phyloP scores from a whole-genome alignment of 1,140 invertebrate species.

The Drosophila truncata region DNA sequence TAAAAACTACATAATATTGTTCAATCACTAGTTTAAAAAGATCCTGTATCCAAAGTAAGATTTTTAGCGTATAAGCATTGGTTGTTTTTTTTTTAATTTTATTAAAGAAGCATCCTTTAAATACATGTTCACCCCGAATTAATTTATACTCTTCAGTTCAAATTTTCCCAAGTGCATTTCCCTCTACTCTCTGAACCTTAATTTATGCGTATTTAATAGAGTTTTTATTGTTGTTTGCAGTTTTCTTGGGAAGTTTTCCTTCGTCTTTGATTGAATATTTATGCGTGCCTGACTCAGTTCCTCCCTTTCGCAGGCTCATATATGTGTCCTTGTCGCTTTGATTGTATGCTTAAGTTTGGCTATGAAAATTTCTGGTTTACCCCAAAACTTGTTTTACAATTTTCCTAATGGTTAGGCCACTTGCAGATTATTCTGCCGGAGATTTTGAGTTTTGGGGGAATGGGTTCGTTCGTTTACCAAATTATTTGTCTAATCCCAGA shows the following conservation, averaged over 20 bases:
- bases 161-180: not conserved
- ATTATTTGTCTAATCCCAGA: conserved; percentile 38
- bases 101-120: not conserved
- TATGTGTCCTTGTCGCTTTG: conserved; percentile 15
- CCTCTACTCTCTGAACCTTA: conserved; percentile 39
- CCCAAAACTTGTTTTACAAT: conserved; percentile 58
- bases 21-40: not conserved
- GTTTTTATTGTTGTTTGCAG: conserved; percentile 83
- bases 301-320: conserved; percentile 6
- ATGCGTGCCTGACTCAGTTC: conserved; percentile 39
- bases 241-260: conserved; percentile 59
- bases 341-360: conserved; percentile 43
- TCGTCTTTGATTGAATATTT: conserved; percentile 80
- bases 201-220: conserved; percentile 84
- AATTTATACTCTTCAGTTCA: not conserved
- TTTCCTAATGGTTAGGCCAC: conserved; percentile 46
- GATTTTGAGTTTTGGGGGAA: conserved; percentile 8
- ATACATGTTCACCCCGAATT: not conserved
- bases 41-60: no score
- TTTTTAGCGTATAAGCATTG: no score
- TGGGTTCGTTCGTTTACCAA: not conserved
- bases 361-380: conserved; percentile 48
- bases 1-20: not conserved
- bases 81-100: not conserved
- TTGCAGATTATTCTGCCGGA: conserved; percentile 21